Conservation (phyloP, 2,113 vertebrate genomes). For the Megaceryle maxima region DNA sequence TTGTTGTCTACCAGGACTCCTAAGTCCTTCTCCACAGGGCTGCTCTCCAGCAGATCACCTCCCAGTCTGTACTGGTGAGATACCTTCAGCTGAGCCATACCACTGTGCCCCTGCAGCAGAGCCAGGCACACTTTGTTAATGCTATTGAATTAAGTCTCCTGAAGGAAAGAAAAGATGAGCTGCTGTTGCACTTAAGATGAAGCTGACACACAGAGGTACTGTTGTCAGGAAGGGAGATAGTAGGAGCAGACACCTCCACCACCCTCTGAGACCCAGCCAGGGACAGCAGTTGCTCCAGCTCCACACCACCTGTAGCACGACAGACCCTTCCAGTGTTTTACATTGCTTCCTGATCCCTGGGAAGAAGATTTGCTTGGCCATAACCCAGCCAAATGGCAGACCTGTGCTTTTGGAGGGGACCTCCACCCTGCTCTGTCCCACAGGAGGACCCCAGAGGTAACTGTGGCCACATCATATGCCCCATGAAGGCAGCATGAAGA, state of each 20-base stretch:
- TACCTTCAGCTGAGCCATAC: not conserved
- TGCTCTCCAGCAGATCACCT: no score
- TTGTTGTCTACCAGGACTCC: no score
- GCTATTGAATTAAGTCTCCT: not conserved
- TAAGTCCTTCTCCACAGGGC: no score
- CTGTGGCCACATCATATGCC: not conserved
- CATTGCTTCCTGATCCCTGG: not conserved
- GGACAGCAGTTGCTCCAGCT: not conserved
- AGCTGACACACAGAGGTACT: not conserved
- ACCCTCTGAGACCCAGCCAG: not conserved
- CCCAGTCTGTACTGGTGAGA: no score
- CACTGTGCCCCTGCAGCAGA: not conserved
- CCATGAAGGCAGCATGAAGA: fast-evolving
- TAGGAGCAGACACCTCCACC: not conserved
- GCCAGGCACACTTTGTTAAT: not conserved
- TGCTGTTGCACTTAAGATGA: not conserved
- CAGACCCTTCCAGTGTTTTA: not conserved
- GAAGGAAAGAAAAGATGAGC: not conserved
- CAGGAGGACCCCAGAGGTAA: not conserved
- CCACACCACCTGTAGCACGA: fast-evolving
- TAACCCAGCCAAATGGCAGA: not conserved
- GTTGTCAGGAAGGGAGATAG: not conserved
- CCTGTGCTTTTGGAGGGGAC: not conserved
- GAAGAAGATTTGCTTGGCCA: not conserved
- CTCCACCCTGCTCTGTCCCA: not conserved